Evolutionary conservation across 2,113 vertebrate genomes (phyloP).

Genomic region (Nesogale talazaci): DNA sequence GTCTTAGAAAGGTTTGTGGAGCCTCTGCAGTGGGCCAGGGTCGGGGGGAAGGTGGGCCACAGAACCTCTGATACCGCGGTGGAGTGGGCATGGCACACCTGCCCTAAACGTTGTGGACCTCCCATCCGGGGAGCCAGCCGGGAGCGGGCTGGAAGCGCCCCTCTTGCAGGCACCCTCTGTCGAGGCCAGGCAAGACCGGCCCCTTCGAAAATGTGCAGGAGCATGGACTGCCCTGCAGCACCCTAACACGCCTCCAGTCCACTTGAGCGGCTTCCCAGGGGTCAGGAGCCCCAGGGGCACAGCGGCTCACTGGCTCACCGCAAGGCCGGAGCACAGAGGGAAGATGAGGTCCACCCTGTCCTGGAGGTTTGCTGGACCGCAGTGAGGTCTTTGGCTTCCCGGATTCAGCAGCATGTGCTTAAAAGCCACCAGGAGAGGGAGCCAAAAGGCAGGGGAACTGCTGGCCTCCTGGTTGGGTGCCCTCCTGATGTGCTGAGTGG

Average conservation of each 20-base stretch:
- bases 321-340: too few species aligned
- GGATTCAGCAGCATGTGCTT: background rate
- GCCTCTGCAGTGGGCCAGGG: background rate
- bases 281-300: too few species aligned
- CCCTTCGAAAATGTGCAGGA: background rate
- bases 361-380: too few species aligned
- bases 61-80: too few species aligned
- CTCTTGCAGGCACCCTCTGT: background rate
- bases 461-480: background rate
- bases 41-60: too few species aligned
- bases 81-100: background rate
- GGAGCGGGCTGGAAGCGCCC: background rate
- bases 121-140: background rate
- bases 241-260: background rate
- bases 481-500: background rate
- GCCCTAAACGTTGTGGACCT: background rate
- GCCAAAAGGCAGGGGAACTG: constrained; percentile 44
- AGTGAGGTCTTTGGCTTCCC: background rate
- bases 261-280: too few species aligned
- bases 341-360: too few species aligned
- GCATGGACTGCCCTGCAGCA: background rate
- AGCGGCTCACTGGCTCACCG: too few species aligned
- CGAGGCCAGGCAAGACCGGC: background rate
- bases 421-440: constrained; percentile 68
- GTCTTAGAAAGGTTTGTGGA: constrained; percentile 94